Evolutionary conservation across 2,113 vertebrate species (phyloP), one percentile per base, ranked within the genome.

Genomic region (Geococcyx californianus): DNA sequence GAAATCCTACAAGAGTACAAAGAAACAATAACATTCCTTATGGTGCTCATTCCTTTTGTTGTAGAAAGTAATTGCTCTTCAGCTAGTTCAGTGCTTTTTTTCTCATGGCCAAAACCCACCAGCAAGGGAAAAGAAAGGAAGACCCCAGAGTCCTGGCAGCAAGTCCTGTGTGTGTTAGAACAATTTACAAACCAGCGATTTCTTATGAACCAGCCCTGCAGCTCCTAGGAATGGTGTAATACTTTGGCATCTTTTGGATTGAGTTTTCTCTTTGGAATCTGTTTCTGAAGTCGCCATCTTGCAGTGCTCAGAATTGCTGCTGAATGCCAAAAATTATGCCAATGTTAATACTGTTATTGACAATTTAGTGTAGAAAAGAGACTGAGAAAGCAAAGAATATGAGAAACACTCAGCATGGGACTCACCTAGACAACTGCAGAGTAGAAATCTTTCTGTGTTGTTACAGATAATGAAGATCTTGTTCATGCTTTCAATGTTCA

Each of bases 371-470:
- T 33, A 87, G 36, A 29, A 36, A 45, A 40, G 16, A 58, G 29
- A 10, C n/a, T 20, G 45, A 73, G 24, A 38, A 59, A 54, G 38
- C 13, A 49, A 86, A 60, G 56, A 47, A 25, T 25, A 15, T 9
- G 25, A 66, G 38, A 58, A n/a, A 73, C 17, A 13, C 29, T 47
- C 54, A 13, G 16, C 17, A 25, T 6, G 25, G 51, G 34, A 10
- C 36, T 59, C 8, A 2, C 29, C 21, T 15, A 24, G 81, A 23
- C 31, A 36, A n/a, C 28, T 1, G 0, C 17, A 36, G 29, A 7
- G 58, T 11, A 52, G 49, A 26, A 75, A 64, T 40, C 28, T 60
- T 76, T 49, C 75, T 44, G 26, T 36, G 26, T 23, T n/a, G 3
- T 49, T n/a, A 17, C 7, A 31, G 45, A 42, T 33, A 63, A 20